These are phyloP conservation scores for Megaleporinus macrocephalus DNA, from an alignment of 2,113 vertebrate genomes.

Conservation along the genomic window DNA sequence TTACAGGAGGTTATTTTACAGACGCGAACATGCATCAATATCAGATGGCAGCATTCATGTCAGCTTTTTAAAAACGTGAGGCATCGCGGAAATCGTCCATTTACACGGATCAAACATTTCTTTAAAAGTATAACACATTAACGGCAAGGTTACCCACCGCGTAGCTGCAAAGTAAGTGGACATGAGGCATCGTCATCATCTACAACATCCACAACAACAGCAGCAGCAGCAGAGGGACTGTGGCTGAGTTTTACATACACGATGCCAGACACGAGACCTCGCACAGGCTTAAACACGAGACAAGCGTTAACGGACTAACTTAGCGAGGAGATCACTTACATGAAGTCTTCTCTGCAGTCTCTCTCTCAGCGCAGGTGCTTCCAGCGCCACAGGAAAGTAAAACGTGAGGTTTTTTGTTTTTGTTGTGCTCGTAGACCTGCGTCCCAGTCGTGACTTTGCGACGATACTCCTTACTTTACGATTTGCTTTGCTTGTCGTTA, in stretches of 20 bases:
- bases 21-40: too few species aligned
- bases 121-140: too few species aligned
- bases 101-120: neutral
- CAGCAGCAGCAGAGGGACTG: neutral
- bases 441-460: slow-evolving; percentile 37
- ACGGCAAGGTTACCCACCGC: too few species aligned
- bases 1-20: too few species aligned
- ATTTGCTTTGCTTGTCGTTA: slow-evolving; percentile 36
- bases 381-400: neutral
- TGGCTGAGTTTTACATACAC: slow-evolving; percentile 19
- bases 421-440: neutral
- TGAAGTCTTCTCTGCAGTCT: neutral
- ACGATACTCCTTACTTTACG: slow-evolving; percentile 22
- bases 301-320: neutral
- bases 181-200: too few species aligned
- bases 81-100: too few species aligned
- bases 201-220: neutral
- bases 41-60: too few species aligned
- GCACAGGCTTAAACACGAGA: slow-evolving; percentile 32
- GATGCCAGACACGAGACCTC: slow-evolving; percentile 50
- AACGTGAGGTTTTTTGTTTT: neutral
- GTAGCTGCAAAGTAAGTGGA: too few species aligned
- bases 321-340: slow-evolving; percentile 6
- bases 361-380: neutral
- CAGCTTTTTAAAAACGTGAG: neutral